These are phyloP conservation scores for Hirtodrosophila confusa DNA, from an alignment of 2,888 invertebrate genomes.

Conservation along the genomic window DNA sequence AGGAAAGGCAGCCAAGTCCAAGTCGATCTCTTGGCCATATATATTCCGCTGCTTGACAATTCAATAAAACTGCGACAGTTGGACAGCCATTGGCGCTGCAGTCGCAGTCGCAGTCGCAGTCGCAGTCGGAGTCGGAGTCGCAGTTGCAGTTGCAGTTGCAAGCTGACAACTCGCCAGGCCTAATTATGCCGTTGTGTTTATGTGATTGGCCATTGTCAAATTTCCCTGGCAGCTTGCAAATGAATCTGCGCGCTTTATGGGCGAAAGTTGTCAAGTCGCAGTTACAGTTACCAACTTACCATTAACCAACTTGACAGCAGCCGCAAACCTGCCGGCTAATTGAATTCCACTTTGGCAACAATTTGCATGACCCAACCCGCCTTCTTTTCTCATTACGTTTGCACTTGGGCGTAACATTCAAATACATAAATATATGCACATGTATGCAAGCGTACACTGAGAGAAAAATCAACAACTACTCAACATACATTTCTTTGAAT, in stretches of 20 bases:
- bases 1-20: constrained; percentile 46
- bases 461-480: no score
- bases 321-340: constrained; percentile 37
- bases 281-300: constrained; percentile 23
- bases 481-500: no score
- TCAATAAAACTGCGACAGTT: constrained; percentile 67
- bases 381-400: constrained; percentile 44
- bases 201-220: constrained; percentile 63
- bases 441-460: constrained; percentile 1
- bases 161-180: constrained; percentile 29
- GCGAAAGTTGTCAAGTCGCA: constrained; percentile 57
- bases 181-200: constrained; percentile 63
- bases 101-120: constrained; percentile 18
- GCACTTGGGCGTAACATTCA: constrained; percentile 34
- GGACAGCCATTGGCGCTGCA: constrained; percentile 16
- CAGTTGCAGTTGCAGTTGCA: constrained; percentile 32
- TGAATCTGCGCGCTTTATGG: constrained; percentile 58
- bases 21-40: constrained; percentile 44
- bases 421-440: not conserved
- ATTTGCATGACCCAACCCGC: constrained; percentile 47
- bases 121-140: constrained; percentile 26
- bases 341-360: constrained; percentile 55
- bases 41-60: constrained; percentile 62
- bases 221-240: constrained; percentile 36
- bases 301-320: constrained; percentile 11